Evolutionary conservation across 53 echinoderm and acorn worm genomes (phyloP).

Genomic region (Patiria pectinifera): DNA sequence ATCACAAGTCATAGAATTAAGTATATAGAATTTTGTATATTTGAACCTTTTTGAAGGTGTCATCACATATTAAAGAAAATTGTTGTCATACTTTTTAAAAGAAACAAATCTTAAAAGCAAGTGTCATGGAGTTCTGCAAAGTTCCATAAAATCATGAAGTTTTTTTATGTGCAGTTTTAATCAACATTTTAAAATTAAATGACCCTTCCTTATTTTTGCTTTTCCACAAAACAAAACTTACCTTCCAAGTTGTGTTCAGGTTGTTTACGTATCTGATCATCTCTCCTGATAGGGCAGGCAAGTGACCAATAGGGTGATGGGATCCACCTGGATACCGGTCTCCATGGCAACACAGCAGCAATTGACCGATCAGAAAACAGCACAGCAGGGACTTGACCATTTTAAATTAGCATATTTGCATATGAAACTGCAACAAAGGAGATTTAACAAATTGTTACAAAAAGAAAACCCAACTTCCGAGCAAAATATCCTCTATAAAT

Average conservation of each 20-base stretch:
- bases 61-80: no score
- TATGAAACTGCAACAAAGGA: neutral
- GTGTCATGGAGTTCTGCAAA: no score
- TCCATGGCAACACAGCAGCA: conserved; percentile 16
- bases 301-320: neutral
- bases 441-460: no score
- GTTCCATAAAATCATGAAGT: no score
- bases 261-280: neutral
- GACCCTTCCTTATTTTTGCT: neutral
- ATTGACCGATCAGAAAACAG: conserved; percentile 24
- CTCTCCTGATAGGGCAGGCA: conserved; percentile 14
- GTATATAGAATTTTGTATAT: no score
- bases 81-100: no score
- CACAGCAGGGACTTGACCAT: neutral
- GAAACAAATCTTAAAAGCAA: no score
- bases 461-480: no score
- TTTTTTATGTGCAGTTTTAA: no score
- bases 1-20: no score
- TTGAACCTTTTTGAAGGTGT: no score
- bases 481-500: no score
- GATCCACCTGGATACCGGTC: neutral
- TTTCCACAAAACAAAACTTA: neutral
- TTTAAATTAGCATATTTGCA: neutral
- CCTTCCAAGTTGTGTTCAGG: conserved; percentile 31
- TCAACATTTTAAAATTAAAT: neutral